These are phyloP conservation scores for Camptogramma bilineatum DNA, from an alignment of 2,888 invertebrate genomes.

Conservation along the genomic window DNA sequence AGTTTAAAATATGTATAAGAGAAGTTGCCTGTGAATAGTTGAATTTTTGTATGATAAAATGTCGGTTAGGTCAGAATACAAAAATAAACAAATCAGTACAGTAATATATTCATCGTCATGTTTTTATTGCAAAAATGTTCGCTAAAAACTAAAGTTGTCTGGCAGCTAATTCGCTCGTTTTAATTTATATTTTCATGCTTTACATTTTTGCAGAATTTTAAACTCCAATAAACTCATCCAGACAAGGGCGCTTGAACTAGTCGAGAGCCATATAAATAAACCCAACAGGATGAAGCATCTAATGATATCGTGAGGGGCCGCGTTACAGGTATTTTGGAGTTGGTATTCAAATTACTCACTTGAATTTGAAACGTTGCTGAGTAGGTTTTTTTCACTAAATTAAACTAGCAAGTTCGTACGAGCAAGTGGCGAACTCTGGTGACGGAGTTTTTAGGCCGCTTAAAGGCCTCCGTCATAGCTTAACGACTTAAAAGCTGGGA, in stretches of 20 bases:
- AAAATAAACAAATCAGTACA: too few species aligned
- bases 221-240: conserved; percentile 39
- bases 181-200: conserved; percentile 6
- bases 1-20: too few species aligned
- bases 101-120: too few species aligned
- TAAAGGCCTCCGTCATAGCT: too few species aligned
- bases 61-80: too few species aligned
- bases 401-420: too few species aligned
- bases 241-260: conserved; percentile 36
- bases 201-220: conserved; percentile 23
- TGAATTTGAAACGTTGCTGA: neutral
- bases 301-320: conserved; percentile 25
- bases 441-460: too few species aligned
- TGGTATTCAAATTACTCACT: conserved; percentile 1
- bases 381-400: too few species aligned
- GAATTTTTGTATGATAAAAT: conserved; percentile 2
- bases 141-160: conserved; percentile 4
- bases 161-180: conserved; percentile 14
- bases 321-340: conserved; percentile 16
- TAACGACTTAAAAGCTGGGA: too few species aligned
- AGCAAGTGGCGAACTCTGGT: too few species aligned
- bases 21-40: neutral
- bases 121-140: conserved; percentile 6
- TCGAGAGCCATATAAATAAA: conserved; percentile 38
- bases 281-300: conserved; percentile 29